These are phyloP conservation scores for Suncus etruscus DNA, from an alignment of 2,113 vertebrate species.

Conservation along the genomic window DNA sequence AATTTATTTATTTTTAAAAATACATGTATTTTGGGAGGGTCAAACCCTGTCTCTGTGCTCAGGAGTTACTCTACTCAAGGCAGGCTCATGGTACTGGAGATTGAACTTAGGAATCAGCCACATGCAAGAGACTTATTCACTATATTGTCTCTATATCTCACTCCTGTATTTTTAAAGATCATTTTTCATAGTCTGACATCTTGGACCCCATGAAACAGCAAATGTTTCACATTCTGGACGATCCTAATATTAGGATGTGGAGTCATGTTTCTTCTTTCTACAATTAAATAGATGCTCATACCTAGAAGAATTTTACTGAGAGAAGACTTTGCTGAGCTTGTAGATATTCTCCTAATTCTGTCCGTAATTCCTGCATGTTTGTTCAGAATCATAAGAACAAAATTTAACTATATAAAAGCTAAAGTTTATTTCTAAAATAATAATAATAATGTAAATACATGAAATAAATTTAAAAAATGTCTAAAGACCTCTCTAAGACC, in stretches of 20 bases:
- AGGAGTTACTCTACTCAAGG: too few relatives aligned
- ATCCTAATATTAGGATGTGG: rapidly evolving
- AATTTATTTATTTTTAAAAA: too few relatives aligned
- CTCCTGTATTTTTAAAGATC: too few relatives aligned
- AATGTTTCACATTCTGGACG: background rate
- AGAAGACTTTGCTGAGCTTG: background rate
- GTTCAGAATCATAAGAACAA: background rate
- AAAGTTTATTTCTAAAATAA: conserved; percentile 4
- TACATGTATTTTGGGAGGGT: too few relatives aligned
- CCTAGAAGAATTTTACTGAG: background rate
- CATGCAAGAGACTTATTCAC: too few relatives aligned
- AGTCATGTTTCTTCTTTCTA: background rate
- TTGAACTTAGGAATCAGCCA: too few relatives aligned
- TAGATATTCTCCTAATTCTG: background rate
- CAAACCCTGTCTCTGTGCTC: too few relatives aligned
- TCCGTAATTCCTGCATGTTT: background rate
- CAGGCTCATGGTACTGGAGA: too few relatives aligned
- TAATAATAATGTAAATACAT: background rate
- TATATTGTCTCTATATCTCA: too few relatives aligned
- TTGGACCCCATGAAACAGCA: background rate
- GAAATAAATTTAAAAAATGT: conserved; percentile 30
- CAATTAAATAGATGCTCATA: rapidly evolving
- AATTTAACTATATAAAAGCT: background rate
- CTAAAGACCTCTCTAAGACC: background rate
- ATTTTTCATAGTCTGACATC: background rate